These are phyloP conservation scores for Scaptomyza reducta DNA, from an alignment of 2,888 invertebrate genomes.

Conservation along the genomic window DNA sequence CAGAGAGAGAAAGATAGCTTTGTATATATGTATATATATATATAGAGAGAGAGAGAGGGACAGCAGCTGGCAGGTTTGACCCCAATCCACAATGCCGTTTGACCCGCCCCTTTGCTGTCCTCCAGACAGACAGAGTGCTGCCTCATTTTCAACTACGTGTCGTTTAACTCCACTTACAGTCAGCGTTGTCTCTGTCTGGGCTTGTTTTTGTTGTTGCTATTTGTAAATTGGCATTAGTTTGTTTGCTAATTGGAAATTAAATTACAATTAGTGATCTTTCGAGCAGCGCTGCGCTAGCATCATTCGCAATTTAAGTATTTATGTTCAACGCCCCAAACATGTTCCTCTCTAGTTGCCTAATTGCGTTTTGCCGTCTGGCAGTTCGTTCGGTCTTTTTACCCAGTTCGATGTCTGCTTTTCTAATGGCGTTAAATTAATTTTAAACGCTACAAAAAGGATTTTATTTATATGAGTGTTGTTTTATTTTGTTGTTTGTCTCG, in stretches of 20 bases:
- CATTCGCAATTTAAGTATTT: slow-evolving; percentile 75
- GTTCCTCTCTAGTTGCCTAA: slow-evolving; percentile 46
- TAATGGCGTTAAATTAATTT: slow-evolving; percentile 66
- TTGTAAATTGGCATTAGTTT: slow-evolving; percentile 80
- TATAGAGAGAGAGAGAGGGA: background rate
- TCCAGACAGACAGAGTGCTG: slow-evolving; percentile 15
- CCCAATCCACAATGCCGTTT: slow-evolving; percentile 9
- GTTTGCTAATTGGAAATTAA: slow-evolving; percentile 84
- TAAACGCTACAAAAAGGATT: slow-evolving; percentile 24
- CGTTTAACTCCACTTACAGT: slow-evolving; percentile 66
- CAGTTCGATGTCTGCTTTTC: slow-evolving; percentile 18
- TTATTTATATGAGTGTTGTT: background rate
- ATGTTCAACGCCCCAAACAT: slow-evolving; percentile 38
- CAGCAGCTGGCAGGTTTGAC: slow-evolving; percentile 30
- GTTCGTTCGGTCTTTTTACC: slow-evolving; percentile 34
- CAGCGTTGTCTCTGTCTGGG: slow-evolving; percentile 7
- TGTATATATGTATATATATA: too few species aligned
- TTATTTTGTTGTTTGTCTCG: too few species aligned
- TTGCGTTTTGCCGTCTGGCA: slow-evolving; percentile 49
- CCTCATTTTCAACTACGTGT: slow-evolving; percentile 68
- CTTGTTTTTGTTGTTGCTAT: slow-evolving; percentile 44
- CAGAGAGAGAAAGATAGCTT: background rate
- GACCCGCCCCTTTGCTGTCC: background rate
- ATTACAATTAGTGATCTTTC: slow-evolving; percentile 83
- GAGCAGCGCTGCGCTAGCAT: slow-evolving; percentile 57